Evolutionary conservation across 2,113 vertebrate genomes (phyloP).

Genomic region (Mellivora capensis): DNA sequence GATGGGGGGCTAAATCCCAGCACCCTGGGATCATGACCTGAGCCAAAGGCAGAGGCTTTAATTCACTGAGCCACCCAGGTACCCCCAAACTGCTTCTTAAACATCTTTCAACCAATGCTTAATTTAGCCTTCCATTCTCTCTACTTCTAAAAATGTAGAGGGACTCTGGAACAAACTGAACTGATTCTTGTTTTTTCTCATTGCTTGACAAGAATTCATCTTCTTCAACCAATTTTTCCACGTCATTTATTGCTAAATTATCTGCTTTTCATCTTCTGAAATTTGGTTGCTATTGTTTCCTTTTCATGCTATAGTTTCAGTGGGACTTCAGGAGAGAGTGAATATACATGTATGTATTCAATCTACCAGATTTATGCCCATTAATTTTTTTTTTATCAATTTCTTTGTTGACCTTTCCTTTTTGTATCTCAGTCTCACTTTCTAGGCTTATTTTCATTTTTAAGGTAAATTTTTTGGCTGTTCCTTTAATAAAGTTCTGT

Average conservation of each 20-base stretch:
- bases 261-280: background rate
- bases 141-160: background rate
- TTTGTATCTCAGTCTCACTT: background rate
- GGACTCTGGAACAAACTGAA: background rate
- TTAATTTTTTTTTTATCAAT: background rate
- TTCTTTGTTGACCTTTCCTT: background rate
- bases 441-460: background rate
- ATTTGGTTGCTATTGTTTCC: background rate
- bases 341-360: background rate
- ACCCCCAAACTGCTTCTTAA: background rate
- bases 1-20: too few relatives aligned
- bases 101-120: background rate
- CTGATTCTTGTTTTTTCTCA: background rate
- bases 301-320: background rate
- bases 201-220: background rate
- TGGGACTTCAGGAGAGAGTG: background rate
- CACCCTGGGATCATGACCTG: too few relatives aligned
- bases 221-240: background rate
- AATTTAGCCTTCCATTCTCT: background rate
- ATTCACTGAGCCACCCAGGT: too few relatives aligned
- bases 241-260: background rate
- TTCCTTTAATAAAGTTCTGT: background rate
- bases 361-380: background rate
- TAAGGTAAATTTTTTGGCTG: background rate
- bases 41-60: too few relatives aligned